These are phyloP conservation scores for Sinocyclocheilus maitianheensis DNA, from an alignment of 2,113 vertebrate genomes.

Conservation along the genomic window DNA sequence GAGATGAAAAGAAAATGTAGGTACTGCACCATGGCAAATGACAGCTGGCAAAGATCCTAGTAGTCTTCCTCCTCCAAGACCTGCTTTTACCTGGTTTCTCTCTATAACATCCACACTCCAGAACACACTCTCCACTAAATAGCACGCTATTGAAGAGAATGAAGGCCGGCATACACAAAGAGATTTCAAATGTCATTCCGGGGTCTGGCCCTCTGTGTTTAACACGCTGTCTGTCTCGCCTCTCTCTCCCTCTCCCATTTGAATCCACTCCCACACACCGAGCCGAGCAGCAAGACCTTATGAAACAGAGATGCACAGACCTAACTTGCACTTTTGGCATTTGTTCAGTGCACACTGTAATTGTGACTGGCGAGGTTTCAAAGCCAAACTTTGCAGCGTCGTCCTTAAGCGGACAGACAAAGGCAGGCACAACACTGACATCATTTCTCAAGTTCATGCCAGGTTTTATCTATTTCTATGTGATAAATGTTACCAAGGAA, in stretches of 20 bases:
- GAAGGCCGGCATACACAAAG: conserved; percentile 32
- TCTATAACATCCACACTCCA: conserved; percentile 12
- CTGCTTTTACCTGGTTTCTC: conserved; percentile 17
- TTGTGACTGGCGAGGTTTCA: conserved; percentile 57
- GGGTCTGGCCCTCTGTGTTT: conserved; percentile 60
- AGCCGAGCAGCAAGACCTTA: background rate
- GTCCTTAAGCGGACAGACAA: conserved; percentile 62
- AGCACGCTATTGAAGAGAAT: conserved; percentile 39
- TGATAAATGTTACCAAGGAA: conserved; percentile 58
- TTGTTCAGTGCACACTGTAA: conserved; percentile 65
- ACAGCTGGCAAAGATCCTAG: background rate
- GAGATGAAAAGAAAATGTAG: too few species aligned
- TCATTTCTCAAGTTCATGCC: conserved; percentile 61
- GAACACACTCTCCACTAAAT: conserved; percentile 62
- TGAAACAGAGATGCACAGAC: conserved; percentile 53
- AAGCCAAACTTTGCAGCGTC: conserved; percentile 55
- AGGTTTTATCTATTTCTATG: conserved; percentile 62
- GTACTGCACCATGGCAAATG: background rate
- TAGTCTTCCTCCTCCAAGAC: background rate
- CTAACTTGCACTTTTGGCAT: conserved; percentile 62
- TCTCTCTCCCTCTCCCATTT: background rate
- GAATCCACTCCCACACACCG: conserved; percentile 33
- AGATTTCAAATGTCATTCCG: conserved; percentile 48
- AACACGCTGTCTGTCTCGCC: conserved; percentile 44
- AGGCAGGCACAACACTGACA: conserved; percentile 57